Base-by-base conservation (phyloP, 2,888 invertebrate species). In the Lepeophtheirus nordmannii region DNA sequence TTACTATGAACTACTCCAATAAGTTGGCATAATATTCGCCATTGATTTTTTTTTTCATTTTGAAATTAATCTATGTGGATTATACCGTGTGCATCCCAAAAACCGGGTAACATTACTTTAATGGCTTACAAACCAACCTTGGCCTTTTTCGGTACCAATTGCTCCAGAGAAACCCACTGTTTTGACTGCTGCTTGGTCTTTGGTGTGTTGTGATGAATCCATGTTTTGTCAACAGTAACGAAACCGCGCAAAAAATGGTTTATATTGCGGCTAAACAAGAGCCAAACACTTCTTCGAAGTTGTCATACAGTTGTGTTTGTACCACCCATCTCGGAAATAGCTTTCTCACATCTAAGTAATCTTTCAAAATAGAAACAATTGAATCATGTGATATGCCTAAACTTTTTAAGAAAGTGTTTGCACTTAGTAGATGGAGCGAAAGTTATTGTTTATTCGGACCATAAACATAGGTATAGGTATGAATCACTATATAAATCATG, bases 1-100 rank as follows among this genome's bases (percentile, higher is more conserved):
- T n/a, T n/a, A n/a, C n/a, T n/a, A n/a, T n/a, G n/a, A n/a, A n/a
- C n/a, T n/a, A n/a, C n/a, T 41, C 41, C 41, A 41, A 41, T 41
- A 41, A 41, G 41, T 41, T 41, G 41, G 14, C 14, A 41, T 41
- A 41, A 10, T 41, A 41, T 41, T 41, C 41, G 14, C 14, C 41
- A 41, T 41, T 41, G 41, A 41, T 41, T 41, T 10, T 41, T 41
- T 14, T 41, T 41, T 14, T 41, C 41, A n/a, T 41, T 41, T 14
- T 41, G 41, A 41, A 41, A 14, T 41, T 41, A 41, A 41, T 41
- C 41, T 41, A 41, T 41, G 41, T 41, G 41, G 41, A 41, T 41
- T 41, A 41, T 14, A 41, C 14, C 10, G 41, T 14, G 41, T 41
- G 41, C 41, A 41, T 41, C 41, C 41, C 41, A 41, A 14, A 41